A percentile compares a stretch with the other conserved stretches of the same genome.
These are phyloP conservation scores for Achroia grisella DNA, from an alignment of 1,140 invertebrate genomes.

Conservation along the genomic window DNA sequence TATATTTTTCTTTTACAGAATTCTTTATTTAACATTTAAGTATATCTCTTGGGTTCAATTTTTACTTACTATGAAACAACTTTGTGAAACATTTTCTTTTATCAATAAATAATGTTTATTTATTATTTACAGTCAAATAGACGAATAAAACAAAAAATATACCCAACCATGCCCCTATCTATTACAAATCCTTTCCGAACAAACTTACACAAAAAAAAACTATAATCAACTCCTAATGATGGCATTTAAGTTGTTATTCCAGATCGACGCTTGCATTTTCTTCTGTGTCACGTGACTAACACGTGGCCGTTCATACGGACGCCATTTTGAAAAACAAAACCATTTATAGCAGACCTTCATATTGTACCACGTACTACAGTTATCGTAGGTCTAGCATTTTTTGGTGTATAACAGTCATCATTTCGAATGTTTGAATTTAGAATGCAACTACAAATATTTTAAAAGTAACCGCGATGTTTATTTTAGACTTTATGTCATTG, in stretches of 20 bases:
- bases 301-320: conserved; percentile 33
- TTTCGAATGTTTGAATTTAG: conserved; percentile 54
- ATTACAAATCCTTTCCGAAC: conserved; percentile 47
- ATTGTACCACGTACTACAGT: not conserved
- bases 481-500: conserved; percentile 9
- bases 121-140: too few relatives aligned
- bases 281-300: conserved; percentile 45
- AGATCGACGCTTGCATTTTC: conserved; percentile 55
- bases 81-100: too few relatives aligned
- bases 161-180: conserved; percentile 39
- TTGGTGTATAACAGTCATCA: conserved; percentile 47
- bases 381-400: conserved; percentile 10
- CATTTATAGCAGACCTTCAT: conserved; percentile 19
- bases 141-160: conserved; percentile 14
- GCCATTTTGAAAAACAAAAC: conserved; percentile 38
- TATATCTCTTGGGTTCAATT: too few relatives aligned
- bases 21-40: too few relatives aligned
- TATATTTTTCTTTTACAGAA: too few relatives aligned
- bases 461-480: not conserved
- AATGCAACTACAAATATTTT: conserved; percentile 15
- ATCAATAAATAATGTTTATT: too few relatives aligned
- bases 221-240: conserved; percentile 61
- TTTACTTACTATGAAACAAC: too few relatives aligned
- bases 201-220: conserved; percentile 39
- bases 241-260: conserved; percentile 62